These are phyloP conservation scores for Hirtodrosophila cameraria DNA, from an alignment of 2,888 invertebrate genomes.

Conservation along the genomic window DNA sequence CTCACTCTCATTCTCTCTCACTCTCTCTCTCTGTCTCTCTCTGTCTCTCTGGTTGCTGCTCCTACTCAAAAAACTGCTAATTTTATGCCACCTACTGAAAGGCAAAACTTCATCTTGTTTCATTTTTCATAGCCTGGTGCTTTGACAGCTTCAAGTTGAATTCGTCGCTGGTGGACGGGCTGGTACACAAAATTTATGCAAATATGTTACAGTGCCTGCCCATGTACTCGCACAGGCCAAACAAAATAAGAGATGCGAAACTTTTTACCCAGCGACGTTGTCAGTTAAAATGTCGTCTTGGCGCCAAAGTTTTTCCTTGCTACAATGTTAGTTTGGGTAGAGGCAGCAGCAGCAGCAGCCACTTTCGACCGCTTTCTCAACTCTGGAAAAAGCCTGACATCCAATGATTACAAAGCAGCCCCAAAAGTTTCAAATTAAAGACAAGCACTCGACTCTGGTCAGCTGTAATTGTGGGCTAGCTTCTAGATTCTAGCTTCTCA, in stretches of 20 bases:
- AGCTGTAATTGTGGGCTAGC: constrained; percentile 9
- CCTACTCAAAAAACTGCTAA: constrained; percentile 41
- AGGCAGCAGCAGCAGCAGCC: constrained; percentile 1
- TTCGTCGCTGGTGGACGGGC: background rate
- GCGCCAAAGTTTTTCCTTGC: constrained; percentile 60
- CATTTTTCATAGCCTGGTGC: background rate
- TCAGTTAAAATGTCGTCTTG: constrained; percentile 63
- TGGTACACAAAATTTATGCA: constrained; percentile 60
- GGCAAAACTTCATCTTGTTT: constrained; percentile 54
- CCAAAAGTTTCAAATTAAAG: constrained; percentile 65
- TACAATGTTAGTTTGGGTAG: background rate
- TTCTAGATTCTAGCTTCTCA: background rate
- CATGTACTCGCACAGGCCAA: background rate
- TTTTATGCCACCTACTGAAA: constrained; percentile 53
- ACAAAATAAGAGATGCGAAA: constrained; percentile 32
- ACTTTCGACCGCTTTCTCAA: too few relatives aligned
- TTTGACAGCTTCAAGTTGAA: constrained; percentile 33
- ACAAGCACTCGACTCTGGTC: constrained; percentile 30
- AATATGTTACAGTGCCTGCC: constrained; percentile 56
- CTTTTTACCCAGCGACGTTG: constrained; percentile 37
- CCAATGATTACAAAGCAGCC: constrained; percentile 68
- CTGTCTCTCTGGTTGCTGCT: background rate
- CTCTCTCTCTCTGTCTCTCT: constrained; percentile 5
- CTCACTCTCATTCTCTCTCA: constrained; percentile 10
- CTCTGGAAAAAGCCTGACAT: too few relatives aligned